Conservation (phyloP, 2,113 vertebrate genomes). For the Lophochroa leadbeateri region DNA sequence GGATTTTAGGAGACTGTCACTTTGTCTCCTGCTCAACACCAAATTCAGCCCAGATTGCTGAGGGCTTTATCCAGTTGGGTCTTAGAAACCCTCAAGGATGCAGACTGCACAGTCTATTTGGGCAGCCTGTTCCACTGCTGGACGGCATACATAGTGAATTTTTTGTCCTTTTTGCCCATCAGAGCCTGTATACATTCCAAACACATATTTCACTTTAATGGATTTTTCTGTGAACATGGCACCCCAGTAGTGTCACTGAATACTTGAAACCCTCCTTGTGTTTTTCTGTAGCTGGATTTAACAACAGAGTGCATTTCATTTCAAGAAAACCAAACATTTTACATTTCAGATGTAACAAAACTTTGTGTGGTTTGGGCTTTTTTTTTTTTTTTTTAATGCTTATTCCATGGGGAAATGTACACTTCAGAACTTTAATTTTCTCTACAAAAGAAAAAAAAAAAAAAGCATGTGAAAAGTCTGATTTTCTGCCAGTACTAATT, state of each 20-base stretch:
- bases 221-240: not conserved
- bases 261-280: not conserved
- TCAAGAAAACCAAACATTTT: not conserved
- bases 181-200: not conserved
- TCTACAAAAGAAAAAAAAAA: not conserved
- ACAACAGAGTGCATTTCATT: not conserved
- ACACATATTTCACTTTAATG: not conserved
- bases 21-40: not conserved
- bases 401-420: not conserved
- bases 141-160: not conserved
- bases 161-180: not conserved
- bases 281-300: not conserved
- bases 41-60: not conserved
- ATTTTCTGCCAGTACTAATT: not conserved
- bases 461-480: not conserved
- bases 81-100: not conserved
- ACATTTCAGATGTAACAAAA: not conserved
- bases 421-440: not conserved
- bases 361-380: rapidly evolving
- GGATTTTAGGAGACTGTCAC: not conserved
- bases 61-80: not conserved
- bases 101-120: not conserved
- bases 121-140: not conserved
- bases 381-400: not conserved
- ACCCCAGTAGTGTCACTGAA: not conserved